Conservation (phyloP, 2,888 invertebrate genomes). For the Leucophenga montana region DNA sequence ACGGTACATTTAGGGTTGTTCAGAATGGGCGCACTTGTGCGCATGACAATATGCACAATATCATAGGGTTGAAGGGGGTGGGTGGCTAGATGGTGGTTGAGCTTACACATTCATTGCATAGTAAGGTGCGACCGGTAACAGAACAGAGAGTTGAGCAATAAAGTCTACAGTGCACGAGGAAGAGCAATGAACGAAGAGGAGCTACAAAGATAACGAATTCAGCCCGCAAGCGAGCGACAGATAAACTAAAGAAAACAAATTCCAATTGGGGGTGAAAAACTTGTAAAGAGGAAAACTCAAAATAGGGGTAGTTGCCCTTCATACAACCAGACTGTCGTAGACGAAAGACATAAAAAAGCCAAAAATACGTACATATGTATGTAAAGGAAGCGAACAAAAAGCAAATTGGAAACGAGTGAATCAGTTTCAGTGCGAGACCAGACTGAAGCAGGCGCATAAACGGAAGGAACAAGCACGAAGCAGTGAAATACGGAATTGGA, state of each 20-base stretch:
- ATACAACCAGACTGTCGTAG: neutral
- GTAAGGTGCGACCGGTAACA: slow-evolving; percentile 28
- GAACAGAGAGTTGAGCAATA: slow-evolving; percentile 26
- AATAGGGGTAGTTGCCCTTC: slow-evolving; percentile 6
- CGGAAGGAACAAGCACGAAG: neutral
- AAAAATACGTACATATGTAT: slow-evolving; percentile 41
- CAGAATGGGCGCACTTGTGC: no score
- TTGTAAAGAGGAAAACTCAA: slow-evolving; percentile 5
- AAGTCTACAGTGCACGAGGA: neutral
- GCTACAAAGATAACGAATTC: slow-evolving; percentile 2
- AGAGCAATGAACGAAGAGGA: neutral
- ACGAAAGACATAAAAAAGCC: slow-evolving; percentile 12
- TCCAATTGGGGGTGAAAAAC: slow-evolving; percentile 62
- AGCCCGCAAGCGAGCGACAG: slow-evolving; percentile 18
- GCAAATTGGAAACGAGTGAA: slow-evolving; percentile 61
- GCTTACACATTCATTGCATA: neutral
- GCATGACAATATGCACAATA: no score
- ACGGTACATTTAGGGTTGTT: no score
- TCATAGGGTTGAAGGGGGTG: neutral
- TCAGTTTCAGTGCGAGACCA: slow-evolving; percentile 27
- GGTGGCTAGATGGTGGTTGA: neutral
- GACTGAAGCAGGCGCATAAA: neutral
- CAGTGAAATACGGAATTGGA: neutral
- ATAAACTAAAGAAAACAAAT: slow-evolving; percentile 34
- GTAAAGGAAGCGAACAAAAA: slow-evolving; percentile 38